These are phyloP conservation scores for Zaprionus vittiger DNA, from an alignment of 1,140 invertebrate species.

Conservation along the genomic window DNA sequence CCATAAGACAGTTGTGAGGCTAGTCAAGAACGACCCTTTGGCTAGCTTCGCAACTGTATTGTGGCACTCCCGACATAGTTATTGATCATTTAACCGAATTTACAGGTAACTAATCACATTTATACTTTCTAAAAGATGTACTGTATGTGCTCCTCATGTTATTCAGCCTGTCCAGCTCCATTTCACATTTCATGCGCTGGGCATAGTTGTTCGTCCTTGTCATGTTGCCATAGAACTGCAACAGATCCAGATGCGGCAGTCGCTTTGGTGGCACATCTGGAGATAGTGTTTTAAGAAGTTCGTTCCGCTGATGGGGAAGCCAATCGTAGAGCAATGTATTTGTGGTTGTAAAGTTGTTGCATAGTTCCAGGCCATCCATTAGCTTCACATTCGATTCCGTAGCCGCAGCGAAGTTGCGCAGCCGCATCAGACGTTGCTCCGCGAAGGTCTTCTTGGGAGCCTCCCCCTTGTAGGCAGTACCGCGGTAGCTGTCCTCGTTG, in stretches of 20 bases:
- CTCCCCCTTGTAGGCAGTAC: neutral
- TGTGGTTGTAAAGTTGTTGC: conserved; percentile 56
- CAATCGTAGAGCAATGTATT: conserved; percentile 53
- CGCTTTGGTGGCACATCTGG: neutral
- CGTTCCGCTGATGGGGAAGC: conserved; percentile 28
- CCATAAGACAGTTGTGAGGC: conserved; percentile 21
- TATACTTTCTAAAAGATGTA: conserved; percentile 10
- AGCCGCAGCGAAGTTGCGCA: conserved; percentile 35
- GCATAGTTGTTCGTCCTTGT: conserved; percentile 44
- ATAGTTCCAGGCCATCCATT: conserved; percentile 22
- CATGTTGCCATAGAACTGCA: conserved; percentile 51
- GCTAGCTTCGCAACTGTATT: conserved; percentile 32
- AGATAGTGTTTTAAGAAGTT: neutral
- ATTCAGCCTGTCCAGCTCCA: neutral
- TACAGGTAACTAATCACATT: neutral
- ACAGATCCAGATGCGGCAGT: conserved; percentile 28
- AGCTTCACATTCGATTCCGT: conserved; percentile 31
- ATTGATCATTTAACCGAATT: neutral
- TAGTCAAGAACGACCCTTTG: neutral
- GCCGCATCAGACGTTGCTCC: conserved; percentile 34
- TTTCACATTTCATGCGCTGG: neutral
- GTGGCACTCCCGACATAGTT: neutral
- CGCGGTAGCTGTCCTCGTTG: conserved; percentile 46
- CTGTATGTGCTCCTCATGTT: conserved; percentile 45
- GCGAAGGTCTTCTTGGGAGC: neutral